These are phyloP conservation scores for Penaeus vannamei DNA, from an alignment of 1,140 invertebrate species.

Conservation along the genomic window DNA sequence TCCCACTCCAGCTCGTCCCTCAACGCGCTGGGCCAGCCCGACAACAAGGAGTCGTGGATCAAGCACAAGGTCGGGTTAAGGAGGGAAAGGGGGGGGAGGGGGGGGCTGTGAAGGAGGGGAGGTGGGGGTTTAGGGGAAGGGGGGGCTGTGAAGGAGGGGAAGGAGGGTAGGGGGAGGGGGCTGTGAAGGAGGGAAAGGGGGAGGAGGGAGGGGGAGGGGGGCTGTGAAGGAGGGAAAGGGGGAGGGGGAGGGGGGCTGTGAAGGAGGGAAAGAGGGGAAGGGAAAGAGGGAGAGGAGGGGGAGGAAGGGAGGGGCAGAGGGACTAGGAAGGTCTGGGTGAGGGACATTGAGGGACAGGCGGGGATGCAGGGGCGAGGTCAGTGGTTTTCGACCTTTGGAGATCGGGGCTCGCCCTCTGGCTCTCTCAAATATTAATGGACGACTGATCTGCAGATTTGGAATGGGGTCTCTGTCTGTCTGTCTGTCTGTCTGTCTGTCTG, in stretches of 20 bases:
- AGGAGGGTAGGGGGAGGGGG: neutral
- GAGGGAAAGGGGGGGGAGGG: neutral
- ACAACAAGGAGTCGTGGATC: conserved; percentile 58
- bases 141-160: neutral
- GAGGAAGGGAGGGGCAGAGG: no score
- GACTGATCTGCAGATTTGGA: no score
- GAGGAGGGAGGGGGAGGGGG: no score
- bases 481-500: no score
- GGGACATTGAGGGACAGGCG: no score
- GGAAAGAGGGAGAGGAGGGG: no score
- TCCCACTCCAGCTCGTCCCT: conserved; percentile 49
- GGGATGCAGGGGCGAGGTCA: neutral
- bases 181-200: no score
- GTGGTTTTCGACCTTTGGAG: neutral
- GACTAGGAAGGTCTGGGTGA: no score
- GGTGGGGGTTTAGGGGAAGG: neutral
- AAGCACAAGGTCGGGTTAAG: conserved; percentile 45
- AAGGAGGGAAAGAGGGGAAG: neutral
- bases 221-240: neutral
- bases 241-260: no score
- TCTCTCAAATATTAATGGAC: neutral
- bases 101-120: neutral
- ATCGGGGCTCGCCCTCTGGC: neutral
- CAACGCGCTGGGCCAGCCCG: conserved; percentile 47
- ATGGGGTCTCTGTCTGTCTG: no score